A percentile compares a stretch with the other conserved stretches of the same genome.
phyloP scores from a whole-genome alignment of 1,140 invertebrate genomes.

The Coptotermes formosanus region DNA sequence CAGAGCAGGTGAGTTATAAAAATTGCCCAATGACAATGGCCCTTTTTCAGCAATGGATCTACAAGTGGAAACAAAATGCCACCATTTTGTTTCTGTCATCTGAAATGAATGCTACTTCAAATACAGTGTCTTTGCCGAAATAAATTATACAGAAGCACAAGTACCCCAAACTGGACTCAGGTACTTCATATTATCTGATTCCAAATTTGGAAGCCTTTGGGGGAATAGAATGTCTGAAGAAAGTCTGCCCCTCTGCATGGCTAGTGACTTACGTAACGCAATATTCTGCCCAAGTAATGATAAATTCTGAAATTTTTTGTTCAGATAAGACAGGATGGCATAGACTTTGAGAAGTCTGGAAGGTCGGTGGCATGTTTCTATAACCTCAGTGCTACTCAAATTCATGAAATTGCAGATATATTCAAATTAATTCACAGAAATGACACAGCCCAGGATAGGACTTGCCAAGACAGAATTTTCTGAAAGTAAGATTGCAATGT shows the following conservation, averaged over 20 bases:
- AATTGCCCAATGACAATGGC: constrained; percentile 12
- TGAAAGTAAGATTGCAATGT: background rate
- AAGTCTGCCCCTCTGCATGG: background rate
- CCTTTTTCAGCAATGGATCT: background rate
- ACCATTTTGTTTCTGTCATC: background rate
- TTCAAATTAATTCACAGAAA: background rate
- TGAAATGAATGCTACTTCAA: background rate
- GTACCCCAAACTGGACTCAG: background rate
- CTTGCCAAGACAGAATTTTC: background rate
- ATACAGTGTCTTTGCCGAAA: no score
- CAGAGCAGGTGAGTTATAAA: background rate
- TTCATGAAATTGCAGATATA: background rate
- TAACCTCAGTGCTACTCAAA: background rate
- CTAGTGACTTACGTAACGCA: background rate
- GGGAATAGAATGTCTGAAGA: background rate
- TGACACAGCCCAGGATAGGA: background rate
- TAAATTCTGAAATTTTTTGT: background rate
- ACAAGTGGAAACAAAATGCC: background rate
- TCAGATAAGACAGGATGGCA: background rate
- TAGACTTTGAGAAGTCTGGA: background rate
- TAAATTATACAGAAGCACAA: background rate
- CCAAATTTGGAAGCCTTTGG: background rate
- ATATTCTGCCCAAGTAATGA: background rate
- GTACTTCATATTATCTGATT: background rate
- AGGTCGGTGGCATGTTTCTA: background rate